Percentiles rank a stretch among this genome's conserved stretches.
These are phyloP conservation scores for Mystacornis crossleyi DNA, from an alignment of 2,113 vertebrate species.

Conservation along the genomic window DNA sequence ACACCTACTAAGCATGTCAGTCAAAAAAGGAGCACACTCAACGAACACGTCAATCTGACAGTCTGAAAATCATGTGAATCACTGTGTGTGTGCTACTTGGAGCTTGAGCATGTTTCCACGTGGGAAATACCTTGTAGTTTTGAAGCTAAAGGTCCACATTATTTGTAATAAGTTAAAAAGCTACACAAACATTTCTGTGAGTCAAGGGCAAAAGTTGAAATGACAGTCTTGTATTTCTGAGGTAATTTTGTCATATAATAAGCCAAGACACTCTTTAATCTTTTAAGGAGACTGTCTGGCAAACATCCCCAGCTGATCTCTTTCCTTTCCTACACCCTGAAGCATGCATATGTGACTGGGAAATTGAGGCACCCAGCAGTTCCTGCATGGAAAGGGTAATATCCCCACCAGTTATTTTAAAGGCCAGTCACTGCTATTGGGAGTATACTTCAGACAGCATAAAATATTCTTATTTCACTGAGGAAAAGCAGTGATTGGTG, in stretches of 20 bases:
- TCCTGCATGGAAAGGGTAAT: background rate
- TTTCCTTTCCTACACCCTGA: background rate
- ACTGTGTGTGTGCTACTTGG: background rate
- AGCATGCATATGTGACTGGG: background rate
- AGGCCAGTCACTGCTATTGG: background rate
- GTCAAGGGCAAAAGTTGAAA: background rate
- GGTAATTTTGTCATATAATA: background rate
- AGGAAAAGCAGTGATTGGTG: background rate
- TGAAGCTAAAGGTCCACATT: background rate
- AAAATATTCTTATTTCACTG: background rate
- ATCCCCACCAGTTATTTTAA: background rate
- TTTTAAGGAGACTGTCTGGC: background rate
- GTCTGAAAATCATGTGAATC: background rate
- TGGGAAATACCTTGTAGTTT: background rate
- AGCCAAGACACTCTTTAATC: background rate
- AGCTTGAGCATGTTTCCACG: background rate
- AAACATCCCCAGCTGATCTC: background rate
- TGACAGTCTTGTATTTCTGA: background rate
- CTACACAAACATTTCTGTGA: background rate
- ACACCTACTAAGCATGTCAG: background rate
- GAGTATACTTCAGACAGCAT: background rate
- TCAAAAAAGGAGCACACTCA: background rate
- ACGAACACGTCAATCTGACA: fast-evolving
- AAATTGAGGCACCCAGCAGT: background rate
- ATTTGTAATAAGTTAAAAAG: background rate